Conservation (phyloP, 1,140 invertebrate species). For the Bombus terrestris region DNA sequence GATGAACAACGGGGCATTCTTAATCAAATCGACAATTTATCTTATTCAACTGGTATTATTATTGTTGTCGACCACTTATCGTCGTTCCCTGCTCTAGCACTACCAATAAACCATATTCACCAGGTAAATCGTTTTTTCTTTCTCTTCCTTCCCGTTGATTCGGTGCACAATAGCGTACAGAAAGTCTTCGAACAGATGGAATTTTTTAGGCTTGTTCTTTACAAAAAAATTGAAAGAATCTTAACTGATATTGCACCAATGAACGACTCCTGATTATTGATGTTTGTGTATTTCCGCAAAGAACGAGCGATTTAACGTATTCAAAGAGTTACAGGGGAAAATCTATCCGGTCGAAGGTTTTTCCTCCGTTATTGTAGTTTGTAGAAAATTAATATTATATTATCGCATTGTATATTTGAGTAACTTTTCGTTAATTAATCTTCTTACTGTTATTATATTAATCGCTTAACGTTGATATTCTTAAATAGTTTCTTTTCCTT, state of each 20-base stretch:
- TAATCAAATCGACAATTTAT: constrained; percentile 11
- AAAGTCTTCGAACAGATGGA: neutral
- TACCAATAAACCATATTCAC: constrained; percentile 1
- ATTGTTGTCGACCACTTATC: constrained; percentile 17
- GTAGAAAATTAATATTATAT: neutral
- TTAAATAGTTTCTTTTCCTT: neutral
- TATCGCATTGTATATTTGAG: no score
- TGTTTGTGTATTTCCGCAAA: neutral
- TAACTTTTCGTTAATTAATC: neutral
- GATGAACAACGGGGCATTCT: constrained; percentile 16
- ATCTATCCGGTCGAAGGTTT: neutral
- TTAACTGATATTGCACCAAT: neutral
- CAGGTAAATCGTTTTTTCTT: constrained; percentile 19
- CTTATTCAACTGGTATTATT: constrained; percentile 35
- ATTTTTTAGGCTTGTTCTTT: neutral
- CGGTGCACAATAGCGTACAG: no score
- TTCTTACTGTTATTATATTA: neutral
- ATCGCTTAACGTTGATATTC: neutral
- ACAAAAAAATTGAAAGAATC: neutral
- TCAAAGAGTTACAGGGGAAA: neutral
- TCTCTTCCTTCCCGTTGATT: neutral
- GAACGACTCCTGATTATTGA: neutral
- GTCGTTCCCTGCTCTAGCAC: neutral
- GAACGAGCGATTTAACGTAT: neutral
- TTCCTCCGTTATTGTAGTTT: neutral